Conservation (phyloP, 2,888 invertebrate genomes). For the Dynastes grantii region DNA sequence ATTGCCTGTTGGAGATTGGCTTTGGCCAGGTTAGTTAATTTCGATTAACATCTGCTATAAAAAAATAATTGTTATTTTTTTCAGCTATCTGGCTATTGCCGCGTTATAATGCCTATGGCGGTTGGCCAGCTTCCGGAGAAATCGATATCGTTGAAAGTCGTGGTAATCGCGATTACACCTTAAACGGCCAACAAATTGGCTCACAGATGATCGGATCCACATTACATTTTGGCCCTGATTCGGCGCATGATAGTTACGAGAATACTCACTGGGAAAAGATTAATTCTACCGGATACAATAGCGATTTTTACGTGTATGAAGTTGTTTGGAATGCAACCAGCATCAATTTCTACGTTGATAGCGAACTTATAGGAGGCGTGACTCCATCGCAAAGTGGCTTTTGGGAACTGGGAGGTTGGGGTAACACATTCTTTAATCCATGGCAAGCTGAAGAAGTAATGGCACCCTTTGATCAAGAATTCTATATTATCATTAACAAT, state of each 20-base stretch:
- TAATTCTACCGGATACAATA: constrained; percentile 70
- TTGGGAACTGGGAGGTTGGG: constrained; percentile 78
- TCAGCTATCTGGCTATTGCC: constrained; percentile 82
- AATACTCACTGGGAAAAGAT: constrained; percentile 71
- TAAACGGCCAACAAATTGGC: constrained; percentile 74
- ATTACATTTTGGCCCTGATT: constrained; percentile 79
- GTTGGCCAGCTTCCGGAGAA: constrained; percentile 82
- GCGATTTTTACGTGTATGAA: constrained; percentile 78
- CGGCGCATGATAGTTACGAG: constrained; percentile 72
- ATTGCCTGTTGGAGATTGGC: constrained; percentile 82
- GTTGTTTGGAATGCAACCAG: constrained; percentile 78
- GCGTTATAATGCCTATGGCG: constrained; percentile 76
- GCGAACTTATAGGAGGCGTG: constrained; percentile 72
- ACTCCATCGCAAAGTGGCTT: constrained; percentile 75
- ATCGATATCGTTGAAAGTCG: constrained; percentile 81
- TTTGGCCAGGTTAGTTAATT: constrained; percentile 72
- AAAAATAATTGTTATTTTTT: neutral
- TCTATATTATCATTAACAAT: constrained; percentile 78
- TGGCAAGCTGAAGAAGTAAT: constrained; percentile 75
- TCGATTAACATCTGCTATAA: neutral
- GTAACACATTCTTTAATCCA: constrained; percentile 72
- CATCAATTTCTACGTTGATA: constrained; percentile 73
- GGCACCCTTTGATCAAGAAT: constrained; percentile 81
- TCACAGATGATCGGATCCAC: constrained; percentile 76
- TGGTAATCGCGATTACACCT: constrained; percentile 72